These are phyloP conservation scores for Chloroceryle amazona DNA, from an alignment of 2,797 vertebrate species.

Conservation along the genomic window DNA sequence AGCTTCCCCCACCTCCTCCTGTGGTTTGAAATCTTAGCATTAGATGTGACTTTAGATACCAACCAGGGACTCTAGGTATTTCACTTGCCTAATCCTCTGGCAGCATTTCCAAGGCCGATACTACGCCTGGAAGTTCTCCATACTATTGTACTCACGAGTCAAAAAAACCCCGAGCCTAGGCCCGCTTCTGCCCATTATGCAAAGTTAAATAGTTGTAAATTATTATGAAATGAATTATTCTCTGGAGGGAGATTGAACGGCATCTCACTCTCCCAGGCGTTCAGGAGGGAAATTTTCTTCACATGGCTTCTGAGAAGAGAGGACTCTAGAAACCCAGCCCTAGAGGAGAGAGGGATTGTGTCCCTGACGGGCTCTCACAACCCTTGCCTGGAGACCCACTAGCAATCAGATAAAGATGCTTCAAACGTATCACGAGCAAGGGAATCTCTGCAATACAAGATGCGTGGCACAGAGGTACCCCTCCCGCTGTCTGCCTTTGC, in stretches of 20 bases:
- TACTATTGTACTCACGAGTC: background rate
- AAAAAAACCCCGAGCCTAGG: background rate
- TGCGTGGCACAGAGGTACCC: background rate
- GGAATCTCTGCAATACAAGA: background rate
- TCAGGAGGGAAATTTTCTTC: background rate
- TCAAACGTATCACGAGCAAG: background rate
- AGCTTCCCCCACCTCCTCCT: background rate
- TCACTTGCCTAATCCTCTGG: constrained; percentile 3
- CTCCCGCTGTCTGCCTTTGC: background rate
- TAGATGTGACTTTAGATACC: constrained; percentile 45
- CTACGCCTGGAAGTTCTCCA: background rate
- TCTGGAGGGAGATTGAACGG: background rate
- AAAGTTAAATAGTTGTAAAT: constrained; percentile 24
- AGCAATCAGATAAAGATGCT: background rate
- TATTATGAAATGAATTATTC: constrained; percentile 10
- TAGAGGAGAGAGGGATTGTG: background rate
- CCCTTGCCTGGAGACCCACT: background rate
- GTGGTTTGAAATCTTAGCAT: background rate
- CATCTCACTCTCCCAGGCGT: background rate
- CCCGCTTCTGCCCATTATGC: background rate
- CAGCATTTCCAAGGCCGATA: background rate
- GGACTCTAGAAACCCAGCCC: background rate
- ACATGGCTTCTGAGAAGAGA: background rate
- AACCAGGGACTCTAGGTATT: background rate
- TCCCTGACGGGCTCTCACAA: background rate